Evolutionary conservation across 2,888 invertebrate species (phyloP).

Genomic region (Drosophila parthenogenetica): DNA sequence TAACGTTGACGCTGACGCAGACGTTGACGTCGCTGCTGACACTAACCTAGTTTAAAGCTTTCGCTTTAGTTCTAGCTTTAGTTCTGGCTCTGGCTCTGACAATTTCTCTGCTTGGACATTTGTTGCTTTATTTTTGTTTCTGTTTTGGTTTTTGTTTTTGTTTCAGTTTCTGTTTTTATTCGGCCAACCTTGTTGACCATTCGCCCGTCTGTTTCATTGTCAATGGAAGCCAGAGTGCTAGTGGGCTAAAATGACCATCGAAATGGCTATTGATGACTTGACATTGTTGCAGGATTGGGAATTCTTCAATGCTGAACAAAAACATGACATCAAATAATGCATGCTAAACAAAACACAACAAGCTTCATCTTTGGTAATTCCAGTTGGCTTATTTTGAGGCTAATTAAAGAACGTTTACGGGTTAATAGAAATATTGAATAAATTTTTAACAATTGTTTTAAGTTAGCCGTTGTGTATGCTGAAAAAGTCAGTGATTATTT

Average conservation of each 20-base stretch:
- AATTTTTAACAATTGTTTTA: background rate
- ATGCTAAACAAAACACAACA: background rate
- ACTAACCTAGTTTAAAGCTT: constrained; percentile 62
- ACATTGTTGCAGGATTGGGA: constrained; percentile 53
- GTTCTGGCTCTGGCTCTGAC: background rate
- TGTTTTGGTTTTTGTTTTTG: background rate
- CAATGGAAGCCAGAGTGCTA: constrained; percentile 44
- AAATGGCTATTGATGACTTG: constrained; percentile 47
- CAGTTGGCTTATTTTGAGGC: too few relatives aligned
- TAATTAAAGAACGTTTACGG: too few relatives aligned
- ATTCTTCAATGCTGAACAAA: constrained; percentile 31
- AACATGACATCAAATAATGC: constrained; percentile 12
- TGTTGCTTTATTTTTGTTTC: constrained; percentile 4
- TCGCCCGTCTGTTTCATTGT: constrained; percentile 45
- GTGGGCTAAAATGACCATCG: constrained; percentile 46
- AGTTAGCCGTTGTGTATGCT: too few relatives aligned
- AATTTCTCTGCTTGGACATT: background rate
- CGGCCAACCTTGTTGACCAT: constrained; percentile 40
- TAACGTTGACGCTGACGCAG: constrained; percentile 8
- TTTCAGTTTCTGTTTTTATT: constrained; percentile 10
- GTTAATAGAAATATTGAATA: background rate
- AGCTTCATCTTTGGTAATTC: background rate
- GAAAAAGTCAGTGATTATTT: too few relatives aligned
- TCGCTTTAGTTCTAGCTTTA: constrained; percentile 2
- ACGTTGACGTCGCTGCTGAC: constrained; percentile 47